Evolutionary conservation across 2,113 vertebrate species (phyloP).

Genomic region (Microcebus ravelobensis): DNA sequence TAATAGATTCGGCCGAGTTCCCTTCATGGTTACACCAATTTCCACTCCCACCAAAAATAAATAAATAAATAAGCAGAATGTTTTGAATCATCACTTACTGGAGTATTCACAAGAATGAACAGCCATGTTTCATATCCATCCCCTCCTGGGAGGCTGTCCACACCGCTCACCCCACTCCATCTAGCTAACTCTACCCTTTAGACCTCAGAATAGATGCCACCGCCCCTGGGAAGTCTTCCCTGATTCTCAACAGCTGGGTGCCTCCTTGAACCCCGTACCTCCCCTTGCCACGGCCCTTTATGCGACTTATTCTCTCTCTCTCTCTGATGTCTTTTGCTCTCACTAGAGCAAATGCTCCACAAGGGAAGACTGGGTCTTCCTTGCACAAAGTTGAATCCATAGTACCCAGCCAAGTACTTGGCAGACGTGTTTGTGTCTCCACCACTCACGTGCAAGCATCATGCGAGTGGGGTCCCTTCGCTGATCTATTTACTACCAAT

Average conservation of each 20-base stretch:
- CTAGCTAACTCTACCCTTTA: background rate
- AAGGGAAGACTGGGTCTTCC: background rate
- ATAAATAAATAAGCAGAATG: background rate
- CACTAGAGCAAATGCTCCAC: background rate
- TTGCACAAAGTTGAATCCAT: background rate
- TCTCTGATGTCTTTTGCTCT: background rate
- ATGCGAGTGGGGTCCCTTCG: background rate
- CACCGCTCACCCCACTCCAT: background rate
- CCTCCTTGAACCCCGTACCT: background rate
- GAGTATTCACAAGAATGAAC: background rate
- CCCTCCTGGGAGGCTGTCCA: background rate
- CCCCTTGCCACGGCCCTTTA: too few relatives aligned
- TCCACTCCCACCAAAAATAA: background rate
- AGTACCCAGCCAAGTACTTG: background rate
- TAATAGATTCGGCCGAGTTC: background rate
- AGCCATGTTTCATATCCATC: background rate
- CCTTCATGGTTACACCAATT: too few relatives aligned
- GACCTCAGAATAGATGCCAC: background rate
- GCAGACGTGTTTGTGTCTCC: fast-evolving
- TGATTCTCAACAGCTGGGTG: background rate
- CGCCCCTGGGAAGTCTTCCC: background rate
- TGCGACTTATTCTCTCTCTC: background rate
- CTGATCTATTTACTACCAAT: too few relatives aligned
- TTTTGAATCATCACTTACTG: background rate
- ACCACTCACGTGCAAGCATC: background rate